A percentile compares a stretch with the other conserved stretches of the same genome.
These are phyloP conservation scores for Leptobrachium leishanense DNA, from an alignment of 2,113 vertebrate species.

Conservation along the genomic window DNA sequence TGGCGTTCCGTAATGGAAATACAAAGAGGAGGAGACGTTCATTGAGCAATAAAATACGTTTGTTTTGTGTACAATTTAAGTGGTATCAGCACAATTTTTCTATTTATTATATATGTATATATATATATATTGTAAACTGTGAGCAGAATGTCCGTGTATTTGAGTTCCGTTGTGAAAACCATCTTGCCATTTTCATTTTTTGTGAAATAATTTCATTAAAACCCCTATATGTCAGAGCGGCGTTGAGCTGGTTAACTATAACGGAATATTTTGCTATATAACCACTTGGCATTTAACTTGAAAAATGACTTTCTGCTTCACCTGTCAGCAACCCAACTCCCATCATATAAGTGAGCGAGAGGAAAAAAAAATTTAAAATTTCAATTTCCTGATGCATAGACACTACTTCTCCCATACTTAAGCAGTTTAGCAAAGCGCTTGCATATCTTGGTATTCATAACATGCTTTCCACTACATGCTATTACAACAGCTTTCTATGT, in stretches of 20 bases:
- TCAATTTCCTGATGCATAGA: slow-evolving; percentile 89
- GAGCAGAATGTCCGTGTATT: neutral
- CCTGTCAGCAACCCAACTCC: slow-evolving; percentile 88
- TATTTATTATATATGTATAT: too few relatives aligned
- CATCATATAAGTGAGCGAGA: slow-evolving; percentile 85
- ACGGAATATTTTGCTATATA: slow-evolving; percentile 94
- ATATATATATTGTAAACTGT: neutral
- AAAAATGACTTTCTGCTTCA: slow-evolving; percentile 98
- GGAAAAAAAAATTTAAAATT: slow-evolving; percentile 79
- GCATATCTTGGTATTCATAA: slow-evolving; percentile 76
- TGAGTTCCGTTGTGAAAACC: too few relatives aligned
- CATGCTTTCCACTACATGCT: slow-evolving; percentile 68
- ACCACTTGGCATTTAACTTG: slow-evolving; percentile 98
- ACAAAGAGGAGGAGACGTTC: too few relatives aligned
- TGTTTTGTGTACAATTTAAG: too few relatives aligned
- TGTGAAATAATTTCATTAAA: slow-evolving; percentile 68
- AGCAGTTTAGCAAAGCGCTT: slow-evolving; percentile 72
- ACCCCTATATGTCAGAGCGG: slow-evolving; percentile 81
- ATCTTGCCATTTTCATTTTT: slow-evolving; percentile 56
- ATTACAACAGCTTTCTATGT: slow-evolving; percentile 77
- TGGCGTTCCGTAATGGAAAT: too few relatives aligned
- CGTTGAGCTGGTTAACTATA: slow-evolving; percentile 90
- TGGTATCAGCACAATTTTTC: too few relatives aligned
- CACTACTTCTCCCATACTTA: slow-evolving; percentile 80
- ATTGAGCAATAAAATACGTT: too few relatives aligned